These are phyloP conservation scores for Sylvicola cinctus DNA, from an alignment of 2,888 invertebrate species.

Conservation along the genomic window DNA sequence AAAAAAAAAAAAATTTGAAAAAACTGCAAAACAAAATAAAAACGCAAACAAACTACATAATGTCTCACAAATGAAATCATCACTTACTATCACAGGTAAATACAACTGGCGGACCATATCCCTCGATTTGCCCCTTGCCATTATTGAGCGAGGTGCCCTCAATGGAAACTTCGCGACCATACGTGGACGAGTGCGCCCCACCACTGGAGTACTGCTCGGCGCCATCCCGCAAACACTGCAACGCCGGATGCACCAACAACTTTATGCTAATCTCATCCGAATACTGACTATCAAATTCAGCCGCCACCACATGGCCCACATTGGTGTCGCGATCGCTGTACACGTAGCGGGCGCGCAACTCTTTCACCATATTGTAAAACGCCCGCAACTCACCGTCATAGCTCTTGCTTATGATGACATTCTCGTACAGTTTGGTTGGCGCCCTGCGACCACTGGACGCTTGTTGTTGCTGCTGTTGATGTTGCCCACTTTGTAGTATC, in stretches of 20 bases:
- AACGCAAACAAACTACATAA: no score
- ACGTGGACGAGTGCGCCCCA: neutral
- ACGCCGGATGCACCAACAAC: conserved; percentile 50
- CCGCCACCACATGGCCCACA: conserved; percentile 73
- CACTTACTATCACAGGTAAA: conserved; percentile 82
- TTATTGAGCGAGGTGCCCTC: conserved; percentile 6
- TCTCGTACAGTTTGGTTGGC: conserved; percentile 48
- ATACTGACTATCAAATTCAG: conserved; percentile 63
- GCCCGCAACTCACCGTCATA: conserved; percentile 61
- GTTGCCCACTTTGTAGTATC: neutral
- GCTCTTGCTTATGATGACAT: conserved; percentile 42
- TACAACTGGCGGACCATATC: conserved; percentile 42
- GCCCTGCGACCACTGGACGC: conserved; percentile 19
- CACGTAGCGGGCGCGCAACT: conserved; percentile 53
- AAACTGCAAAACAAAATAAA: neutral
- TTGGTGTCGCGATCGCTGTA: conserved; percentile 60
- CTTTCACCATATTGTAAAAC: conserved; percentile 64
- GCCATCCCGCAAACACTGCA: conserved; percentile 14
- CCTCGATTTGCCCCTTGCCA: conserved; percentile 16
- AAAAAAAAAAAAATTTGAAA: conserved; percentile 5
- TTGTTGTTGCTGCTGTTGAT: neutral
- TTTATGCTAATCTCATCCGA: conserved; percentile 71
- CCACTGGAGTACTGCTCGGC: neutral
- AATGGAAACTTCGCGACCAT: neutral
- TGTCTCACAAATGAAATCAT: conserved; percentile 7